Base-by-base conservation (phyloP, 2,888 invertebrate genomes). In the Sesia bembeciformis region DNA sequence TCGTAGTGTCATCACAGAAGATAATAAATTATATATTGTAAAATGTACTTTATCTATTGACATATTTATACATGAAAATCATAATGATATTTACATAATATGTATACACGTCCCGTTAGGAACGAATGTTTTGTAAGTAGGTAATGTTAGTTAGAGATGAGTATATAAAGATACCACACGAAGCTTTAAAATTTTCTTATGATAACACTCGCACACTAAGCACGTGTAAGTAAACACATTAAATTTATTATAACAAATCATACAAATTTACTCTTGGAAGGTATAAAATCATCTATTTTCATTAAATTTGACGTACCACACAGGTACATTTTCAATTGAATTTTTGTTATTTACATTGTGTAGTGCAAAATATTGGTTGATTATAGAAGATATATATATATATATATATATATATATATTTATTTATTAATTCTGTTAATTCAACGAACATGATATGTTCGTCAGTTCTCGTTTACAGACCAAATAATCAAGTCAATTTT, bases 21-120 rank as follows among this genome's bases (percentile, higher is more conserved):
- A 23, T 23, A 23, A 84, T 84, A 81, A 84, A 78, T 81, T 83
- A 83, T 85, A 81, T 88, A 87, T 83, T 86, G 79, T 83, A 82
- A 78, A 78, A 78, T 84, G 69, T 83, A 82, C 78, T 75, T 76
- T 85, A 86, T 84, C 80, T 86, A 85, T 87, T 86, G 78, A 84
- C 79, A 84, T 88, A 89, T 89, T 89, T 88, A 88, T 88, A 89
- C 87, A 88, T 81, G 80, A 80, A 66, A 82, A 74, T 74, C 78
- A 84, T 83, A 78, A 82, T 79, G 72, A 83, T 87, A 88, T 89
- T 86, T 88, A 88, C 87, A 86, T 85, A 78, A 81, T 84, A 89
- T 88, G 87, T 89, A 85, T 89, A 89, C 89, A 88, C 84, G 88
- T 89, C 85, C 89, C 86, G 77, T 89, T 89, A 88, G 88, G 89